Evolutionary conservation across 1,140 invertebrate species (phyloP), one percentile per base, ranked within the genome.

Genomic region (Caerostris darwini): DNA sequence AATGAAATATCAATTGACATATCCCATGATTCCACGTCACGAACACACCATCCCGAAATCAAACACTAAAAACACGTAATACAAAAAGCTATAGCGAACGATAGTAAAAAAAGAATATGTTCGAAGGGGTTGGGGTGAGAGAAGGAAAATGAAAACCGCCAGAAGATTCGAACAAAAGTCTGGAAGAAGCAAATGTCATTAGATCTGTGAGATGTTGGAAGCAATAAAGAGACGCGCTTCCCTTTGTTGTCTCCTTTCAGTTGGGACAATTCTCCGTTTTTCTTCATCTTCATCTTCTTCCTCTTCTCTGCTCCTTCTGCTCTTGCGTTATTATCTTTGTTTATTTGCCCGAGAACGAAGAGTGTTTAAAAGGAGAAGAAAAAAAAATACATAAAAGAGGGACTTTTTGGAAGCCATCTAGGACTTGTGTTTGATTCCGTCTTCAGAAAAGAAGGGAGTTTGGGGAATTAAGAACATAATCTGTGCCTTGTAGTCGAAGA

Each of bases 151-250:
- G 19, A n/a, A 71, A 71, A 71, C 69, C 19, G 69, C 69, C 69
- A 71, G 19, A 54, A 59, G 85, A 58, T 58, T 59, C 12, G 69
- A 77, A 81, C 17, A n/a, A 50, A 77, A 19, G 56, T 67, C 54
- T 14, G 14, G 61, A 77, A 90, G 89, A 90, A 90, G 71, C 61
- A 90, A 90, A 90, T 81, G 89, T 90, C 89, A 81, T 90, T 90
- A 90, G 89, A 81, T 90, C 58, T 81, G 89, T 58, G 89, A 90
- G 71, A 89, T 56, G 87, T 71, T 19, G 17, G 19, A 67, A 90
- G 34, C 34, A 90, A 90, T 90, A 90, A 90, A 90, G 71, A 59
- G 71, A 81, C 50, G 89, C 89, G 71, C 69, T 81, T 81, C 2
- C 56, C 50, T 57, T 90, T 77, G 71, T 77, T 81, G 89, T 81